Percentiles rank a stretch among this genome's conserved stretches.
Evolutionary conservation across 1,140 invertebrate genomes (phyloP).

Genomic region (Tetragonula clypearis): DNA sequence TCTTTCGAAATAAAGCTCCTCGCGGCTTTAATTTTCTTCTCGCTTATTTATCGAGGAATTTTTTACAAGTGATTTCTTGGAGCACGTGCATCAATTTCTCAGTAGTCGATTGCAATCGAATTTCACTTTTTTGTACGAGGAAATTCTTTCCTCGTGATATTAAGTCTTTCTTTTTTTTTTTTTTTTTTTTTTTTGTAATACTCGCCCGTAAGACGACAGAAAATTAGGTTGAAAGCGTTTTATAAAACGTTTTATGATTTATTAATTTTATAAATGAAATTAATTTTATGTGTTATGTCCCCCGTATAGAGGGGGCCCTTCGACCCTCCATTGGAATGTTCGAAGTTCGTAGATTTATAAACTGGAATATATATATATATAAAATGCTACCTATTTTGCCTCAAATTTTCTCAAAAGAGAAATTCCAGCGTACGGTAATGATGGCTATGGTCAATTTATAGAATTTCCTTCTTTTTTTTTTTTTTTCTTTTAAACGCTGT

Average conservation of each 20-base stretch:
- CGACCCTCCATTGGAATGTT: background rate
- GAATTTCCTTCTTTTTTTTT: background rate
- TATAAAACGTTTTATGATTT: no score
- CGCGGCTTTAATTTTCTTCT: background rate
- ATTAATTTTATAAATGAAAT: no score
- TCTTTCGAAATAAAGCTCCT: background rate
- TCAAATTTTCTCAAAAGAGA: background rate
- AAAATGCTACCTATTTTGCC: background rate
- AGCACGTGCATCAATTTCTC: no score
- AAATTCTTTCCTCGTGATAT: no score
- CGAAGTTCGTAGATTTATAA: background rate
- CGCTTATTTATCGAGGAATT: background rate
- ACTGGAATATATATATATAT: no score
- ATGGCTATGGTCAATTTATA: background rate
- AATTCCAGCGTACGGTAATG: constrained; percentile 8
- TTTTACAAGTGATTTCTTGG: background rate
- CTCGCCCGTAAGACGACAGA: no score
- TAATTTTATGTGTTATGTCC: no score
- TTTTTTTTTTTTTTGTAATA: no score
- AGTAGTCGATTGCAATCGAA: background rate
- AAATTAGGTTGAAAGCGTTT: no score
- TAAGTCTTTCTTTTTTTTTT: no score
- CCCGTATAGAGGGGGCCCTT: no score
- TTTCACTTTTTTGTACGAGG: no score
- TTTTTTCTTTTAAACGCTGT: background rate